Base-by-base conservation (phyloP, 1,140 invertebrate genomes). In the Agrypnia vestita region DNA sequence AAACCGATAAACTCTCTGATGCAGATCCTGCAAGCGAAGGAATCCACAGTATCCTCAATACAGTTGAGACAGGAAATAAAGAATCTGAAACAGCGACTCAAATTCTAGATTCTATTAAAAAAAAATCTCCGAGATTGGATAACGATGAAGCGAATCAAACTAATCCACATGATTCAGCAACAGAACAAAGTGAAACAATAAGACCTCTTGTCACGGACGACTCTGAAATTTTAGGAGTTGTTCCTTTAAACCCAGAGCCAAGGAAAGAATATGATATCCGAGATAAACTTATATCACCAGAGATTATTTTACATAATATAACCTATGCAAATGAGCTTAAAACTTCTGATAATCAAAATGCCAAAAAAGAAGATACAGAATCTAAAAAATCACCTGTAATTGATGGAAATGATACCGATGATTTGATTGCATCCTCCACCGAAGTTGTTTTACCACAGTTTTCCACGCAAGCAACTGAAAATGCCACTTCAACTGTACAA, bases 111-210 rank as follows among this genome's bases (percentile, higher is more conserved):
- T 71, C 72, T 46, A 49, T 82, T 1, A 82, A 82, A 43, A 82
- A 83, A 43, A 83, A 78, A 51, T 53, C 78, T 13, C 81, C 78
- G 1, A 74, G 84, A 61, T 77, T 88, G 43, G 86, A 88, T 76
- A 84, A 87, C 80, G 87, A 88, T 82, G 84, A 89, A 84, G 80
- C 84, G 62, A 85, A 87, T 80, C 74, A 84, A 69, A 85, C 84
- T 12, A 88, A 88, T 84, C 86, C 87, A 9, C 79, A 76, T 25
- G 76, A 83, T 64, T 61, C 56, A 78, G 82, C 73, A 35, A 78
- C 64, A 21, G 75, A 44, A 64, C 49, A 74, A 12, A 77, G 81
- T 74, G 81, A 76, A 79, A 78, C 77, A 62, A 49, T 56, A 62
- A 53, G 55, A 11, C 72, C 73, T 11, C 80, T 78, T 87, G 13